Evolutionary conservation across 2,797 vertebrate genomes (phyloP).

Genomic region (Sebastolobus altivelis): DNA sequence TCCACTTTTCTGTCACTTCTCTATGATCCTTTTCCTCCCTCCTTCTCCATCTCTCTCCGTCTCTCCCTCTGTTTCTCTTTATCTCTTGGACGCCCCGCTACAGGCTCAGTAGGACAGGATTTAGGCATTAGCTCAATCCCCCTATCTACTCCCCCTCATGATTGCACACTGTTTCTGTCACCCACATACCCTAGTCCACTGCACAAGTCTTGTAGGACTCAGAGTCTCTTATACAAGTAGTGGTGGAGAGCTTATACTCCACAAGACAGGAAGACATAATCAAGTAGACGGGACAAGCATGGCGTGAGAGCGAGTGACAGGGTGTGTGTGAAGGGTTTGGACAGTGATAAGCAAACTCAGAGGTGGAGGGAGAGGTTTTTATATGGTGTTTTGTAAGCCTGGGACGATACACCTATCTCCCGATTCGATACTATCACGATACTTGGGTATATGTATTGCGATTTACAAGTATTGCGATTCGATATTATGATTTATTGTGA

Average conservation of each 20-base stretch:
- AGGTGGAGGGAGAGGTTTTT: conserved; percentile 33
- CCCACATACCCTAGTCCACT: conserved; percentile 61
- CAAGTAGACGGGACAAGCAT: conserved; percentile 35
- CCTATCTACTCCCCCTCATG: conserved; percentile 73
- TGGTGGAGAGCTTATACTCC: conserved; percentile 51
- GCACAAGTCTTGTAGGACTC: conserved; percentile 61
- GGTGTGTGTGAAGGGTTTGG: conserved; percentile 11
- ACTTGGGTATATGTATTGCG: too few relatives aligned
- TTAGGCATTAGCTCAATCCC: conserved; percentile 80
- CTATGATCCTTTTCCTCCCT: conserved; percentile 24
- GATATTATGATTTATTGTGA: too few relatives aligned
- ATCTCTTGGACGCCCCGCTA: conserved; percentile 71
- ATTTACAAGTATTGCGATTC: too few relatives aligned
- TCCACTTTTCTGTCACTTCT: conserved; percentile 43
- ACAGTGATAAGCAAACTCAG: conserved; percentile 16
- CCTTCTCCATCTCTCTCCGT: conserved; percentile 21
- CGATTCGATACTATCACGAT: too few relatives aligned
- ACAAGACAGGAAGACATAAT: conserved; percentile 56
- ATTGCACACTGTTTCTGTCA: conserved; percentile 77
- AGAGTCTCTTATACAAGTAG: conserved; percentile 49
- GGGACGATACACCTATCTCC: too few relatives aligned
- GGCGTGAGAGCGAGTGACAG: conserved; percentile 19
- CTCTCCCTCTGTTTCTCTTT: conserved; percentile 66
- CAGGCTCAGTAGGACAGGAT: conserved; percentile 78
- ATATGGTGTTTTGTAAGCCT: not conserved